Conservation (phyloP, 1,140 invertebrate genomes). For the Dreissena rostriformis region DNA sequence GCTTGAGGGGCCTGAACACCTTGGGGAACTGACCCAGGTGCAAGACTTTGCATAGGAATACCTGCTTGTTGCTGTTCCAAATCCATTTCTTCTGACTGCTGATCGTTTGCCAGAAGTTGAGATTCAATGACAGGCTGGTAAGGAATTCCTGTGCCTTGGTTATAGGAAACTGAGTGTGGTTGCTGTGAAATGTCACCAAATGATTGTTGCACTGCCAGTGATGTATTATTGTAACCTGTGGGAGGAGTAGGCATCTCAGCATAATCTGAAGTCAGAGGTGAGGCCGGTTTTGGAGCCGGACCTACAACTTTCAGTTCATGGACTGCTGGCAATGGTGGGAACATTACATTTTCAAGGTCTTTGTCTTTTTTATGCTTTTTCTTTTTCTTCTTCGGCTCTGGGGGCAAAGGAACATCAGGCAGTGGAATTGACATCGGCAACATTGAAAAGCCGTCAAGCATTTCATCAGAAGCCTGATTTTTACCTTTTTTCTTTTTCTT, state of each 20-base stretch:
- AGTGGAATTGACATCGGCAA: slow-evolving; percentile 57
- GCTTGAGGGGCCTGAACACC: not conserved
- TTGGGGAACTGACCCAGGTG: not conserved
- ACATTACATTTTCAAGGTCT: slow-evolving; percentile 47
- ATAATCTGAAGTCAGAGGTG: not conserved
- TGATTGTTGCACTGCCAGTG: no score
- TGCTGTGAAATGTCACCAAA: no score
- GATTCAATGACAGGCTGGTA: no score
- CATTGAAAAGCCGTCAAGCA: slow-evolving; percentile 12
- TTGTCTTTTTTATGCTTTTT: slow-evolving; percentile 52
- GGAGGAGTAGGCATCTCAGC: not conserved
- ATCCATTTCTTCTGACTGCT: no score
- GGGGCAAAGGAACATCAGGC: slow-evolving; percentile 46
- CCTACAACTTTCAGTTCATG: slow-evolving; percentile 9
- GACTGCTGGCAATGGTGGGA: slow-evolving; percentile 40
- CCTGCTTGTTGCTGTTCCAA: no score
- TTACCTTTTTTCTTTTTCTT: slow-evolving; percentile 47
- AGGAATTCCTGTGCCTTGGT: no score
- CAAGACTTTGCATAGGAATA: no score
- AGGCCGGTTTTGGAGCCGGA: slow-evolving; percentile 42
- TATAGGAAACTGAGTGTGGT: no score
- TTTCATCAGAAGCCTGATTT: not conserved
- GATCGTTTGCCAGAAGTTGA: no score
- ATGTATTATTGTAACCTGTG: no score
- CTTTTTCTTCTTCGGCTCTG: slow-evolving; percentile 48